These are phyloP conservation scores for Fringilla coelebs DNA, from an alignment of 2,797 vertebrate genomes.

Conservation along the genomic window DNA sequence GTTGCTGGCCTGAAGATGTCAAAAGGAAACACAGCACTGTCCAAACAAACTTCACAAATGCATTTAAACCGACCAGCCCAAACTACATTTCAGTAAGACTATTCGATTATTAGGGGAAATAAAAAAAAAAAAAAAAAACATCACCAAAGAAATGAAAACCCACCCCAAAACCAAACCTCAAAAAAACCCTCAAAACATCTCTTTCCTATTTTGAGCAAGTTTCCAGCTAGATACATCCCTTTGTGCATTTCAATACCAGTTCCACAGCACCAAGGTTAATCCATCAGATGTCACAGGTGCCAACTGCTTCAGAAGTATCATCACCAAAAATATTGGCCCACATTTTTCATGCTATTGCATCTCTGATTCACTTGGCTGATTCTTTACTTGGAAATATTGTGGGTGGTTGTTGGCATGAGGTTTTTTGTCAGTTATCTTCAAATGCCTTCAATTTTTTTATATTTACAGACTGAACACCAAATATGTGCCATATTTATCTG, in stretches of 20 bases:
- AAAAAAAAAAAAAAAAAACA: background rate
- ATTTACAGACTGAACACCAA: background rate
- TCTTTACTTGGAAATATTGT: slow-evolving; percentile 19
- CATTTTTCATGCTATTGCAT: background rate
- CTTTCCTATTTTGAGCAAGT: background rate
- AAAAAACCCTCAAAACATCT: background rate
- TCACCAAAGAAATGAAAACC: background rate
- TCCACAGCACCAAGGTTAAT: background rate
- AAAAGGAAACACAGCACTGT: background rate
- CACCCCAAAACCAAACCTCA: background rate
- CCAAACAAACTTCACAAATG: background rate
- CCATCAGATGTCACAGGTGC: background rate
- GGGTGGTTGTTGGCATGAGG: background rate
- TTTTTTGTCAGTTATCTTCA: background rate
- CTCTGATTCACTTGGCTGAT: background rate
- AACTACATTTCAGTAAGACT: background rate
- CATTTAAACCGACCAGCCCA: background rate
- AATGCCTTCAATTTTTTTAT: background rate
- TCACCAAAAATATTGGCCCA: background rate
- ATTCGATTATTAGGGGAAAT: background rate
- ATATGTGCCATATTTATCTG: background rate
- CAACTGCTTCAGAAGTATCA: background rate
- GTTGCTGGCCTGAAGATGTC: background rate
- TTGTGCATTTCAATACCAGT: background rate
- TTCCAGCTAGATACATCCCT: background rate